Evolutionary conservation across 2,113 vertebrate genomes (phyloP).

Genomic region (Naja naja): DNA sequence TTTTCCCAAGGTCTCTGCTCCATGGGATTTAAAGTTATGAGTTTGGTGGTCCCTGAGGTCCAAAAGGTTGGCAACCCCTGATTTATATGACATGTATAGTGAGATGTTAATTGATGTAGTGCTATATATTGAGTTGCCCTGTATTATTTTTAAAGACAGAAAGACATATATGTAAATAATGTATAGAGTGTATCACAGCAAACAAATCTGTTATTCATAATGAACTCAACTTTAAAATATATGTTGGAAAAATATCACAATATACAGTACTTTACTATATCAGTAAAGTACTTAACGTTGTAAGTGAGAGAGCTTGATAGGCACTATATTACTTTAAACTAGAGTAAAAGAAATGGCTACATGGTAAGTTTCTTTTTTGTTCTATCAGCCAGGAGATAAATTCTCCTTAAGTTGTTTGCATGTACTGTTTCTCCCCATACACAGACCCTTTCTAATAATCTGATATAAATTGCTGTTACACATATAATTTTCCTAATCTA

Average conservation of each 20-base stretch:
- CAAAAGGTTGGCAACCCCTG: no score
- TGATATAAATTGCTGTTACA: neutral
- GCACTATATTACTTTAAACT: neutral
- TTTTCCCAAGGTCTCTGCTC: no score
- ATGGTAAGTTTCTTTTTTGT: neutral
- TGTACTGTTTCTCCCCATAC: neutral
- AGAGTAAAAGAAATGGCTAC: neutral
- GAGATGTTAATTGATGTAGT: neutral
- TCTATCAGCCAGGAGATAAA: neutral
- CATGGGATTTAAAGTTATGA: no score
- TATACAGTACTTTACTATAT: neutral
- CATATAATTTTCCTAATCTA: neutral
- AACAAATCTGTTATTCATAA: neutral
- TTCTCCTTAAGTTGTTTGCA: neutral
- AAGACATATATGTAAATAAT: conserved; percentile 20
- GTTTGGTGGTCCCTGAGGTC: no score
- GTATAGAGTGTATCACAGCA: neutral
- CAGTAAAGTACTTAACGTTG: neutral
- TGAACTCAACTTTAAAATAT: neutral
- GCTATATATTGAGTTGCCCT: conserved; percentile 1
- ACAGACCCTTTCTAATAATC: neutral
- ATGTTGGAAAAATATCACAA: neutral
- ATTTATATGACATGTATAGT: neutral
- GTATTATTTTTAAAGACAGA: conserved; percentile 16
- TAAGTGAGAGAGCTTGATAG: neutral